phyloP scores from a whole-genome alignment of 2,797 vertebrate genomes.

The Morelia viridis region DNA sequence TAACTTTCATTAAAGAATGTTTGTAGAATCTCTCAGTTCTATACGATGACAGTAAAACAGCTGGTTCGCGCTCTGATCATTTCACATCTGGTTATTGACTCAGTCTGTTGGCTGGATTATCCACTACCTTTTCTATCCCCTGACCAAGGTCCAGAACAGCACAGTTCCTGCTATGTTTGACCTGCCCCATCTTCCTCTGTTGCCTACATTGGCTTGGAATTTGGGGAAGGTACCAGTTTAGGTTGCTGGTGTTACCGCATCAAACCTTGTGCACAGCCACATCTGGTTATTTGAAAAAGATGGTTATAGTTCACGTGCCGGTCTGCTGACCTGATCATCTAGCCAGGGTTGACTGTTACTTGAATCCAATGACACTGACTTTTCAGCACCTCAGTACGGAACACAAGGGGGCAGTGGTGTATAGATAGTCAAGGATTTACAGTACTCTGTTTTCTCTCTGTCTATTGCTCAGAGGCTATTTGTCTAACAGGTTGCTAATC shows the following conservation, averaged over 20 bases:
- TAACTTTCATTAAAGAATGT: not conserved
- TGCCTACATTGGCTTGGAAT: not conserved
- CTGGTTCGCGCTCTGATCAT: not conserved
- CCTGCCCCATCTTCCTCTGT: not conserved
- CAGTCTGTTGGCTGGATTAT: not conserved
- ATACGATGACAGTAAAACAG: not conserved
- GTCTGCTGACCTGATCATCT: not conserved
- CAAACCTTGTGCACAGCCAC: not conserved
- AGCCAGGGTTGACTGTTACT: not conserved
- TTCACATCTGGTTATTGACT: not conserved
- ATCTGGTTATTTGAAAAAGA: not conserved
- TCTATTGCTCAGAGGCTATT: not conserved
- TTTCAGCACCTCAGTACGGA: not conserved
- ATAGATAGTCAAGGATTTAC: not conserved
- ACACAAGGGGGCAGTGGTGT: not conserved
- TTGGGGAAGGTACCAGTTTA: not conserved
- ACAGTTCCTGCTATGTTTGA: not conserved
- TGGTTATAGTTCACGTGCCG: not conserved
- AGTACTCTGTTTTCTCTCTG: not conserved
- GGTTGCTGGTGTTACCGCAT: not conserved
- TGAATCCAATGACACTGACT: not conserved
- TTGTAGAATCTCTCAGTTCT: not conserved
- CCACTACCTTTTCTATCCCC: not conserved
- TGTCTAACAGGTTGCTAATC: not conserved
- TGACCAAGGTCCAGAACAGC: not conserved